These are phyloP conservation scores for Agonopterix alstromeriana DNA, from an alignment of 2,888 invertebrate genomes.

Conservation along the genomic window DNA sequence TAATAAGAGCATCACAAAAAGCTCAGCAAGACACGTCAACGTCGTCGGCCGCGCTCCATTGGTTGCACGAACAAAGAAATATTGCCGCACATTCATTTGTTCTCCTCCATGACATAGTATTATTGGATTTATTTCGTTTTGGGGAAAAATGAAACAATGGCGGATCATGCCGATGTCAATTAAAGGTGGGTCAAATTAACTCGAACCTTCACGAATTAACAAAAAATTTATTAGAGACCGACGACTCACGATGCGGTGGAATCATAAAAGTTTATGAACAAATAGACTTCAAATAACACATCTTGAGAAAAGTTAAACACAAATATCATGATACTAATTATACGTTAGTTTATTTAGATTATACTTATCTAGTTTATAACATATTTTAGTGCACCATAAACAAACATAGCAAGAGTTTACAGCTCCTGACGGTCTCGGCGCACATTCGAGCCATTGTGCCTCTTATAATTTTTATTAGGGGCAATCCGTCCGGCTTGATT, in stretches of 20 bases:
- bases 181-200: not conserved
- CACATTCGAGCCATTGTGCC: conserved; percentile 72
- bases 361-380: conserved; percentile 76
- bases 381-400: conserved; percentile 76
- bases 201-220: not conserved
- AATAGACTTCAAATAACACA: conserved; percentile 25
- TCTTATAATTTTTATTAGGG: conserved; percentile 77
- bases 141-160: conserved; percentile 16
- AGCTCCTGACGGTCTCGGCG: conserved; percentile 67
- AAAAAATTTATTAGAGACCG: conserved; percentile 5
- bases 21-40: conserved; percentile 63
- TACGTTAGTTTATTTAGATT: conserved; percentile 71
- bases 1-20: conserved; percentile 69
- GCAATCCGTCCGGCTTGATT: conserved; percentile 76
- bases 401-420: conserved; percentile 75
- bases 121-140: conserved; percentile 16
- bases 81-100: conserved; percentile 59
- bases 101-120: conserved; percentile 37
- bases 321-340: conserved; percentile 67
- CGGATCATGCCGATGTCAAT: conserved; percentile 5
- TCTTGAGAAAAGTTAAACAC: conserved; percentile 39
- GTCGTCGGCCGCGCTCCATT: conserved; percentile 57
- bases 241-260: conserved; percentile 14
- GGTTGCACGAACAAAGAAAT: conserved; percentile 69
- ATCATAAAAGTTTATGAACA: conserved; percentile 42